Percentiles rank a stretch among this genome's conserved stretches.
phyloP scores from a whole-genome alignment of 2,113 vertebrate genomes.

The Actenoides hombroni region DNA sequence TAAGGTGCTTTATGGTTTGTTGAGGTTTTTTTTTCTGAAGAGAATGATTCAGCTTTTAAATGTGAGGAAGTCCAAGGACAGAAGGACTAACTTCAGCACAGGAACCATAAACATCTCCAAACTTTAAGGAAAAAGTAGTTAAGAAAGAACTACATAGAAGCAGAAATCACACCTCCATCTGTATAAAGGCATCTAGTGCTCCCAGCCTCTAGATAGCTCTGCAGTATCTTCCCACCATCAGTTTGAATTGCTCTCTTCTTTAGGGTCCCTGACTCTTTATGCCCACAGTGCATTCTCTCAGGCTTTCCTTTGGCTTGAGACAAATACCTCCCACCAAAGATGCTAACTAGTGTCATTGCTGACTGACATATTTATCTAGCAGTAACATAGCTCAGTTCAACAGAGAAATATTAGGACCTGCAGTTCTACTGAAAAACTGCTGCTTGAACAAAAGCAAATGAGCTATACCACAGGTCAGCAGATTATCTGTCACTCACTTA shows the following conservation, averaged over 20 bases:
- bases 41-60: background rate
- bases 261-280: background rate
- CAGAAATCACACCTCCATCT: background rate
- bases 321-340: background rate
- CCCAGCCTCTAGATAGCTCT: background rate
- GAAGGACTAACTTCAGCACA: background rate
- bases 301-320: background rate
- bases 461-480: background rate
- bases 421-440: background rate
- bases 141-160: background rate
- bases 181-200: background rate
- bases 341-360: background rate
- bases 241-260: background rate
- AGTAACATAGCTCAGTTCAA: background rate
- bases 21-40: background rate
- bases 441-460: conserved; percentile 45
- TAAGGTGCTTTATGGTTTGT: background rate
- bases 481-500: conserved; percentile 36
- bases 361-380: conserved; percentile 25
- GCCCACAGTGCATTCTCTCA: background rate
- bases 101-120: background rate
- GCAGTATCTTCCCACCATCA: background rate
- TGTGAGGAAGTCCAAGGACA: background rate
- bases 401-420: background rate
- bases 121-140: background rate